These are phyloP conservation scores for Machaerirhynchus nigripectus DNA, from an alignment of 2,113 vertebrate species.

Conservation along the genomic window DNA sequence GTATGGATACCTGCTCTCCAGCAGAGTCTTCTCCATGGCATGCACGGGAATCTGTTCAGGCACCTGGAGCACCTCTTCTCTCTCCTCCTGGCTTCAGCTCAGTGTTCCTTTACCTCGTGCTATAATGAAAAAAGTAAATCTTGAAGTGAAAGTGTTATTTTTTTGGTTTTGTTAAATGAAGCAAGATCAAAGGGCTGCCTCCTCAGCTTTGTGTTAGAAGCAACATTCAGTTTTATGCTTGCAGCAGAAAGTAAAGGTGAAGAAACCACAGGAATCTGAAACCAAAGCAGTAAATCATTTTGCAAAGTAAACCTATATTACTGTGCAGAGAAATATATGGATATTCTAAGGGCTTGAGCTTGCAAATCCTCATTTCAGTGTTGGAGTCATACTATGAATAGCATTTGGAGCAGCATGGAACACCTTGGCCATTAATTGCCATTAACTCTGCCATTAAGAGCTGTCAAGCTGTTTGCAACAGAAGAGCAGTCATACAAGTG, in stretches of 20 bases:
- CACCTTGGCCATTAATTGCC: not conserved
- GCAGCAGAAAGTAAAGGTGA: not conserved
- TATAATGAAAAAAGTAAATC: not conserved
- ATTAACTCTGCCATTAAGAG: not conserved
- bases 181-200: not conserved
- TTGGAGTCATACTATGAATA: not conserved
- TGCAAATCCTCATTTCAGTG: not conserved
- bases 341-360: not conserved
- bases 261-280: not conserved
- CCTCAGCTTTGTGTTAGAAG: not conserved
- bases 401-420: not conserved
- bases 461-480: not conserved
- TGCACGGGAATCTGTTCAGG: not conserved
- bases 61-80: not conserved
- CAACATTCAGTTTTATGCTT: not conserved
- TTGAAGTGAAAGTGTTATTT: not conserved
- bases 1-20: not conserved
- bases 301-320: not conserved
- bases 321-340: not conserved
- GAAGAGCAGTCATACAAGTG: not conserved
- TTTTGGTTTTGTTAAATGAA: not conserved
- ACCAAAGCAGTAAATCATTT: not conserved
- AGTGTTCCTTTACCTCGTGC: not conserved
- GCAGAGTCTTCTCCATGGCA: accelerated
- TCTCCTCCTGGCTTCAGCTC: not conserved